phyloP scores from a whole-genome alignment of 2,888 invertebrate species.

The Stratiomys singularior region DNA sequence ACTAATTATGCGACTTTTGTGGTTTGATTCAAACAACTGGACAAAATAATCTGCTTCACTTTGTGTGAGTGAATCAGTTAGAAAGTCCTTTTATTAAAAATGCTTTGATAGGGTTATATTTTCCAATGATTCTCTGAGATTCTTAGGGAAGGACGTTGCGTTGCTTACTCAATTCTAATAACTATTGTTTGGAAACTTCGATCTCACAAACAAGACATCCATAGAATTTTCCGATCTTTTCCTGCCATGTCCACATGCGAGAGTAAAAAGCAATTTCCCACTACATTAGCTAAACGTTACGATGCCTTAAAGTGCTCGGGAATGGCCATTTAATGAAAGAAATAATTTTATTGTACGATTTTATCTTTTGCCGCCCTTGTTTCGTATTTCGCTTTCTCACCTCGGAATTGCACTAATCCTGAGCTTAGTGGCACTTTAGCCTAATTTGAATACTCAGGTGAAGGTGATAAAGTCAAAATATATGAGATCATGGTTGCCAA shows the following conservation, averaged over 20 bases:
- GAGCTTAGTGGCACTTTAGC: slow-evolving; percentile 20
- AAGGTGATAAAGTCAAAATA: slow-evolving; percentile 28
- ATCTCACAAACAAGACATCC: too few relatives aligned
- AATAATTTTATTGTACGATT: slow-evolving; percentile 21
- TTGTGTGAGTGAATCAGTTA: too few relatives aligned
- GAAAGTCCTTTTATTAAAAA: too few relatives aligned
- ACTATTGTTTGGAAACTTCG: too few relatives aligned
- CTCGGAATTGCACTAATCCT: slow-evolving; percentile 21
- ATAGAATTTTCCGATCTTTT: too few relatives aligned
- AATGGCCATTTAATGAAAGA: slow-evolving; percentile 30
- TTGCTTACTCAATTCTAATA: too few relatives aligned
- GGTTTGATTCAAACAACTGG: too few relatives aligned
- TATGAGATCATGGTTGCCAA: slow-evolving; percentile 6
- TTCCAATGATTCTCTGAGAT: too few relatives aligned
- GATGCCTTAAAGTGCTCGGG: background rate
- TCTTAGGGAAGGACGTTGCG: too few relatives aligned
- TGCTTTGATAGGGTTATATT: too few relatives aligned
- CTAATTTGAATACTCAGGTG: slow-evolving; percentile 32
- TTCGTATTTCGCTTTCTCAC: background rate
- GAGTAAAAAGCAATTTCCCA: slow-evolving; percentile 28
- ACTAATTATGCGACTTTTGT: too few relatives aligned
- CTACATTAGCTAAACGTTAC: slow-evolving; percentile 24
- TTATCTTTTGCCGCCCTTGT: slow-evolving; percentile 11
- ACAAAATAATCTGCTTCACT: too few relatives aligned
- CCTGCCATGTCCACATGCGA: background rate